Evolutionary conservation across 2,113 vertebrate species (phyloP).

Genomic region (Onychorhynchus coronatus): DNA sequence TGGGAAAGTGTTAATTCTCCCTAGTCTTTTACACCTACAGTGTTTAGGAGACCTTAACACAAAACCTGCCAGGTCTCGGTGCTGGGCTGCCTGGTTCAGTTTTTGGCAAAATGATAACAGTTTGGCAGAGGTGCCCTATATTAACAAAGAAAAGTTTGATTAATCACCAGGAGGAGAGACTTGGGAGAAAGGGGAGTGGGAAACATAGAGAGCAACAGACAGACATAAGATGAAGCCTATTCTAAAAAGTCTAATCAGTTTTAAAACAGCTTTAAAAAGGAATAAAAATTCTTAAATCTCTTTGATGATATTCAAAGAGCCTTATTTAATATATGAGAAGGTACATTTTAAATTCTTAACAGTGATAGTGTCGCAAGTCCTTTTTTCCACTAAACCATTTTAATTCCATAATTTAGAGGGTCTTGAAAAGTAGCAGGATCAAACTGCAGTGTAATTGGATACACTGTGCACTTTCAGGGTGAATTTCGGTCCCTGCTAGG

Average conservation of each 20-base stretch:
- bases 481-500: constrained; percentile 34
- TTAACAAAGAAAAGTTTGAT: constrained; percentile 48
- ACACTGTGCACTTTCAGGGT: neutral
- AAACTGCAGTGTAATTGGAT: constrained; percentile 51
- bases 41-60: neutral
- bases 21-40: constrained; percentile 15
- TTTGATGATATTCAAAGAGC: constrained; percentile 80
- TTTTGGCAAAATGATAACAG: constrained; percentile 26
- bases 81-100: constrained; percentile 25
- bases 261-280: constrained; percentile 73
- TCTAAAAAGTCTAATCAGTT: constrained; percentile 60
- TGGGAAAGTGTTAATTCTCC: constrained; percentile 60
- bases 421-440: constrained; percentile 60
- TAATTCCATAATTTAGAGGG: constrained; percentile 76
- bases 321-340: constrained; percentile 74
- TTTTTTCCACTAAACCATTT: constrained; percentile 63
- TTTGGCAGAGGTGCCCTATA: constrained; percentile 42
- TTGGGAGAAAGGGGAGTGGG: neutral
- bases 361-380: constrained; percentile 64
- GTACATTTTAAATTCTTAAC: constrained; percentile 75
- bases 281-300: constrained; percentile 75
- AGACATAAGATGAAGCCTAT: neutral
- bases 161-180: constrained; percentile 4
- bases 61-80: constrained; percentile 40
- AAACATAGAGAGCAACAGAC: neutral